Evolutionary conservation across 2,888 invertebrate genomes (phyloP).

Genomic region (Plagiodera versicolora): DNA sequence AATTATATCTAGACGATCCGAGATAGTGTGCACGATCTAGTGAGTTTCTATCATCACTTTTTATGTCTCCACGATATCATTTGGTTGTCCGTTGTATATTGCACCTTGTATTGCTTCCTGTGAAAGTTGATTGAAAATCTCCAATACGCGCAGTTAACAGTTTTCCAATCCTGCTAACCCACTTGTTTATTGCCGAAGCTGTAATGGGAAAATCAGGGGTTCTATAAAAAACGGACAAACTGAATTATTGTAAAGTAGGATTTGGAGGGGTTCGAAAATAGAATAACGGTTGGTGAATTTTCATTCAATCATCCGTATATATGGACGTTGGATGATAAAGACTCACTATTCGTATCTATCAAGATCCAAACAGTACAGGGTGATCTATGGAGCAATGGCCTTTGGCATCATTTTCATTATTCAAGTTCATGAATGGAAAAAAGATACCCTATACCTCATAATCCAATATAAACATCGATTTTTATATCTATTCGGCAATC

Average conservation of each 20-base stretch:
- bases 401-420: too few species aligned
- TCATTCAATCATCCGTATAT: not conserved
- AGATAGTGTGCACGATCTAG: not conserved
- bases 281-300: not conserved
- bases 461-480: conserved; percentile 36
- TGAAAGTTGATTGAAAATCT: not conserved
- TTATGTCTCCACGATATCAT: not conserved
- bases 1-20: conserved; percentile 19
- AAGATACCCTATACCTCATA: conserved; percentile 28
- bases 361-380: not conserved
- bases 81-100: too few species aligned
- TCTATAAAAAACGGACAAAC: not conserved
- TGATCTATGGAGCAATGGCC: not conserved
- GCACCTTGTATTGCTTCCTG: too few species aligned
- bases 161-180: not conserved
- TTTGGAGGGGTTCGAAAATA: not conserved
- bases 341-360: conserved; percentile 24
- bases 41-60: not conserved
- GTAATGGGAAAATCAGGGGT: not conserved
- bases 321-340: not conserved
- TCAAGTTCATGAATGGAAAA: not conserved
- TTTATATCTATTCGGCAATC: conserved; percentile 39
- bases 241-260: not conserved
- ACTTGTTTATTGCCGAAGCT: not conserved
- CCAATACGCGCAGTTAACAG: not conserved